A percentile compares a stretch with the other conserved stretches of the same genome.
Conservation (phyloP, 2,888 invertebrate species). For the Caenorhabditis doughertyi region DNA sequence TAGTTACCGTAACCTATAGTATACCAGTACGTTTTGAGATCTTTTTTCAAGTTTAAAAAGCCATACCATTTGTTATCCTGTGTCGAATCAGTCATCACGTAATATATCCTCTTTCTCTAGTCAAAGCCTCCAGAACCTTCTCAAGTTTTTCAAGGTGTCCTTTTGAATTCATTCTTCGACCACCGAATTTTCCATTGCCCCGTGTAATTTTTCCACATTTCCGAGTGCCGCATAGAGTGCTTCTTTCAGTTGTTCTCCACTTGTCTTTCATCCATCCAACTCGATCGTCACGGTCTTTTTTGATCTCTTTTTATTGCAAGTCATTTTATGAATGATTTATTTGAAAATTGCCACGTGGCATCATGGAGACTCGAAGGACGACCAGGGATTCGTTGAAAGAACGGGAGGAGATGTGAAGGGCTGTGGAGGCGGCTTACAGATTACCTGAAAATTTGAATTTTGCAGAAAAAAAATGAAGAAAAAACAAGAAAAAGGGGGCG, state of each 20-base stretch:
- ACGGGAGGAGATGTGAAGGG: conserved; percentile 93
- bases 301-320: conserved; percentile 88
- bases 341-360: conserved; percentile 35
- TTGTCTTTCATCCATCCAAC: conserved; percentile 76
- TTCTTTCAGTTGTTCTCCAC: conserved; percentile 68
- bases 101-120: conserved; percentile 86
- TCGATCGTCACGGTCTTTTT: conserved; percentile 83
- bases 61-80: conserved; percentile 87
- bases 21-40: no score
- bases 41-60: no score
- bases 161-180: conserved; percentile 65
- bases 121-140: conserved; percentile 22
- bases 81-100: conserved; percentile 89
- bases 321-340: conserved; percentile 93
- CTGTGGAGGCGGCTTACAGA: conserved; percentile 95
- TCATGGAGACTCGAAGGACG: conserved; percentile 90
- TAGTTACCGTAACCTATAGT: no score
- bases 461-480: no score
- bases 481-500: no score
- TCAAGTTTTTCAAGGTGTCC: conserved; percentile 3
- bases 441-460: conserved; percentile 86
- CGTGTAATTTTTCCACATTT: conserved; percentile 70
- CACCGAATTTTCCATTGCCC: conserved; percentile 83
- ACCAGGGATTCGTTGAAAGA: conserved; percentile 98
- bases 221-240: conserved; percentile 69